Percentiles rank a stretch among this genome's conserved stretches.
Conservation (phyloP, 35 echinoderm and acorn worm species). For the Apostichopus parvimensis region DNA sequence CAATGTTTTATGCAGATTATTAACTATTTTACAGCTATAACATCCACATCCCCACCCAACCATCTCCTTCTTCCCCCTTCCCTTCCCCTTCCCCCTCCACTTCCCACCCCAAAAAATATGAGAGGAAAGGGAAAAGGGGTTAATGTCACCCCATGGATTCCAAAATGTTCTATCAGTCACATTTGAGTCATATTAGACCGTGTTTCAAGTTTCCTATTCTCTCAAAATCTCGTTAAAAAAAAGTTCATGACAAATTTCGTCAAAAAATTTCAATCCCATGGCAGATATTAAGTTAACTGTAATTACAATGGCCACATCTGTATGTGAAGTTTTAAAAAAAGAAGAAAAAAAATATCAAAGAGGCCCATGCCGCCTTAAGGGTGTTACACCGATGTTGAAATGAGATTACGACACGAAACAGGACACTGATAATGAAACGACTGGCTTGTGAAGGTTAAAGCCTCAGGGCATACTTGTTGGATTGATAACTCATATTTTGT, state of each 20-base stretch:
- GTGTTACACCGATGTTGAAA: constrained; percentile 22
- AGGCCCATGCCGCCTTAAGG: not conserved
- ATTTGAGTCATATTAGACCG: not conserved
- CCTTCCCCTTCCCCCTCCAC: too few relatives aligned
- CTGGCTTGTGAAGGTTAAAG: constrained; percentile 34
- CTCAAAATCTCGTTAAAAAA: not conserved
- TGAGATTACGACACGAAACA: constrained; percentile 40
- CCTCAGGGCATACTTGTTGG: constrained; percentile 25
- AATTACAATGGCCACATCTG: constrained; percentile 42
- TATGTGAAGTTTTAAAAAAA: not conserved
- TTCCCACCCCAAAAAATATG: too few relatives aligned
- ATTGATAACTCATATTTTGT: constrained; percentile 24
- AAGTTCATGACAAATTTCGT: not conserved
- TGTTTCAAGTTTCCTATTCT: not conserved
- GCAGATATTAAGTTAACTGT: constrained; percentile 24
- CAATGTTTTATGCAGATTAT: too few relatives aligned
- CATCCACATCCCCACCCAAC: too few relatives aligned
- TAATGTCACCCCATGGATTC: too few relatives aligned
- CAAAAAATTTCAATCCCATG: not conserved
- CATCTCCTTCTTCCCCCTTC: too few relatives aligned
- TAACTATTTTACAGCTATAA: too few relatives aligned
- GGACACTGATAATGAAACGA: constrained; percentile 45
- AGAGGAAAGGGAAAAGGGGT: too few relatives aligned
- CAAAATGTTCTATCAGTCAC: too few relatives aligned
- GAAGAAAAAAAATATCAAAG: not conserved